Conservation (phyloP, 2,888 invertebrate genomes). For the Argyresthia albistria region DNA sequence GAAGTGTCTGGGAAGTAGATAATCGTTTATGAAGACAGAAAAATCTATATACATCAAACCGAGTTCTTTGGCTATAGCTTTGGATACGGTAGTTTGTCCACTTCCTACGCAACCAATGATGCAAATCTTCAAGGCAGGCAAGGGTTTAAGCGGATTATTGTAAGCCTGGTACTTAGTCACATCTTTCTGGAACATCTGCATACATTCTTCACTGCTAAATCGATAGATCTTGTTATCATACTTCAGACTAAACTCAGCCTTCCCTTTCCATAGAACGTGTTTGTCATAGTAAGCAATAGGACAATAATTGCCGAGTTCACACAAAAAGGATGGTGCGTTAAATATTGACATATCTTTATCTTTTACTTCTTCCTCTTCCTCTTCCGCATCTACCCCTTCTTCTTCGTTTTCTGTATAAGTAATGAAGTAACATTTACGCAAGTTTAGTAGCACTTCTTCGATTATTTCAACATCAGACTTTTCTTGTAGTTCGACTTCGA, state of each 20-base stretch:
- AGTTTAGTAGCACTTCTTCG: conserved; percentile 41
- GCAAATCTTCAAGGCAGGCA: conserved; percentile 71
- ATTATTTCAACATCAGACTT: conserved; percentile 46
- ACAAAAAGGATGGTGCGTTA: conserved; percentile 49
- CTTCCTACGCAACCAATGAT: conserved; percentile 68
- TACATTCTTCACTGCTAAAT: conserved; percentile 58
- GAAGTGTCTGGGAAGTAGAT: conserved; percentile 47
- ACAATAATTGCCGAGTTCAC: conserved; percentile 74
- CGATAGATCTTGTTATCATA: conserved; percentile 69
- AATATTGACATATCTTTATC: conserved; percentile 29
- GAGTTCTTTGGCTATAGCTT: conserved; percentile 64
- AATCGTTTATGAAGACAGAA: conserved; percentile 37
- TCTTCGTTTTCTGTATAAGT: conserved; percentile 30
- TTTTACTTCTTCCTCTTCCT: conserved; percentile 26
- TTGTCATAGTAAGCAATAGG: conserved; percentile 71
- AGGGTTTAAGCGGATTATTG: conserved; percentile 41
- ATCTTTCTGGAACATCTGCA: conserved; percentile 60
- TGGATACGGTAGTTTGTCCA: conserved; percentile 66
- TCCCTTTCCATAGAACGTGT: conserved; percentile 74
- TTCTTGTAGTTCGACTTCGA: conserved; percentile 57
- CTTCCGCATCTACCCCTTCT: conserved; percentile 21
- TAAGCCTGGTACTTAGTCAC: conserved; percentile 59
- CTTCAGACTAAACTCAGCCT: conserved; percentile 60
- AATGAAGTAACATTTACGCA: conserved; percentile 41
- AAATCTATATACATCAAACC: conserved; percentile 69